These are phyloP conservation scores for Aplysina aerophoba DNA, from an alignment of 37 sponge, comb jelly and placozoan species.

Conservation along the genomic window DNA sequence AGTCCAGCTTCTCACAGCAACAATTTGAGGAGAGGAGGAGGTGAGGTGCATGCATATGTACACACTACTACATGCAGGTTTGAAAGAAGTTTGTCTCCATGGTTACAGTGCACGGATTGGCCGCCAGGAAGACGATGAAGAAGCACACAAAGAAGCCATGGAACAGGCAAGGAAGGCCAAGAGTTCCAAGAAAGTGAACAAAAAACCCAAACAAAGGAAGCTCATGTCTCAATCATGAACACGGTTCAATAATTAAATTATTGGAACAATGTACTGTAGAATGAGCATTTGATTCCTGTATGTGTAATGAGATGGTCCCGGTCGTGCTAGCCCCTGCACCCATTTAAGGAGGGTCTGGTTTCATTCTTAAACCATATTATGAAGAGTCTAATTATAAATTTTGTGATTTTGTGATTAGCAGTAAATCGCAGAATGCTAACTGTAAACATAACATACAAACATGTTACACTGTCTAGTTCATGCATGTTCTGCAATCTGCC, in stretches of 20 bases:
- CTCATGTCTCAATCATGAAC: neutral
- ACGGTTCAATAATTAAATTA: no score
- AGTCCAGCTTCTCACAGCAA: constrained; percentile 85
- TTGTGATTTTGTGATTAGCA: no score
- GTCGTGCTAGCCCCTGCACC: neutral
- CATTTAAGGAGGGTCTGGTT: no score
- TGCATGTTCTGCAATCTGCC: no score
- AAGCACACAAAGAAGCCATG: constrained; percentile 49
- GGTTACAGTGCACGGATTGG: constrained; percentile 73
- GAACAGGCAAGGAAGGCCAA: constrained; percentile 42
- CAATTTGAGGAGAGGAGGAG: constrained; percentile 82
- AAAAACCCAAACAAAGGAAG: constrained; percentile 1
- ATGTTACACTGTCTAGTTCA: no score
- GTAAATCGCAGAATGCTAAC: no score
- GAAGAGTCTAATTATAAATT: no score
- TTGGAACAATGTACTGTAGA: no score
- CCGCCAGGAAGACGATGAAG: constrained; percentile 69
- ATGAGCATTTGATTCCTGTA: neutral
- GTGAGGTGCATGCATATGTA: constrained; percentile 14
- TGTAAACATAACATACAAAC: no score
- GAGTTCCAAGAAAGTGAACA: neutral
- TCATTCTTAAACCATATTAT: no score
- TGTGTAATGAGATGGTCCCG: neutral
- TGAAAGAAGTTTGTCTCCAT: no score
- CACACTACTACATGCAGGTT: no score